Evolutionary conservation across 2,797 vertebrate genomes (phyloP).

Genomic region (Catostomus latipinnis): DNA sequence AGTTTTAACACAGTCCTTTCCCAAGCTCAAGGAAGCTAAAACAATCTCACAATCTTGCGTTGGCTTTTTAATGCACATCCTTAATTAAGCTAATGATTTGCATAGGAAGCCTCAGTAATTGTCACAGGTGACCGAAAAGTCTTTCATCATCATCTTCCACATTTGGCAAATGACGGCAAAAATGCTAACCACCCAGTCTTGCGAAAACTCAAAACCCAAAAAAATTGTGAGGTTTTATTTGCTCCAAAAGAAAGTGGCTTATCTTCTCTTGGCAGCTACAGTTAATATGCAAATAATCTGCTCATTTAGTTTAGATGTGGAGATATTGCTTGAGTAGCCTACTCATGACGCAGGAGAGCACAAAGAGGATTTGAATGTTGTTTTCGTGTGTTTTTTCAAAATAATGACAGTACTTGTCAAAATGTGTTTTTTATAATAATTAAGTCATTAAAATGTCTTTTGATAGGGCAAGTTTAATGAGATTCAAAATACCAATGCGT

Average conservation of each 20-base stretch:
- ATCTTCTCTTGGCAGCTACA: constrained; percentile 27
- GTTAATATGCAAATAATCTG: constrained; percentile 70
- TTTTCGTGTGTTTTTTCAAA: neutral
- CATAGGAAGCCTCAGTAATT: constrained; percentile 35
- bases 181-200: constrained; percentile 2
- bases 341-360: constrained; percentile 8
- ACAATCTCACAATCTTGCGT: too few relatives aligned
- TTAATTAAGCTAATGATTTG: constrained; percentile 36
- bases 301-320: constrained; percentile 60
- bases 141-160: constrained; percentile 43
- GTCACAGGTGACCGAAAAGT: constrained; percentile 18
- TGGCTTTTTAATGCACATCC: too few relatives aligned
- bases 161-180: constrained; percentile 40
- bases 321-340: neutral
- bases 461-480: too few relatives aligned
- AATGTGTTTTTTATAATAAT: neutral
- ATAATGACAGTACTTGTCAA: too few relatives aligned
- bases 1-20: too few relatives aligned
- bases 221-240: neutral
- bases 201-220: neutral
- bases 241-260: too few relatives aligned
- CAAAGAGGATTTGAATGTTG: constrained; percentile 25
- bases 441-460: too few relatives aligned
- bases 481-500: neutral
- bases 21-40: too few relatives aligned